These are phyloP conservation scores for Balaeniceps rex DNA, from an alignment of 2,113 vertebrate species.

Conservation along the genomic window DNA sequence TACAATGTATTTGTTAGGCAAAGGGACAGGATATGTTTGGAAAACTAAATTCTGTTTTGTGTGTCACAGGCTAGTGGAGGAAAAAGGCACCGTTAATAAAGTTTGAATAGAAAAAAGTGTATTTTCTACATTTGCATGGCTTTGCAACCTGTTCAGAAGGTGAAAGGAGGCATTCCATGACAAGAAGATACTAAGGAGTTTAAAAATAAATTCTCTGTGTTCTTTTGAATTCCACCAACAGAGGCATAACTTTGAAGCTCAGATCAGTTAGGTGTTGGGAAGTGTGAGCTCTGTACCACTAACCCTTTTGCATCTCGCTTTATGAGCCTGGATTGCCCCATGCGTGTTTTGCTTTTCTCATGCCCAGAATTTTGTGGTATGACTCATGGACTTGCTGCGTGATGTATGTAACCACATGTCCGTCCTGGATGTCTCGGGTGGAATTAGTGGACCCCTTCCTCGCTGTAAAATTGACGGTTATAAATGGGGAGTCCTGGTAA, in stretches of 20 bases:
- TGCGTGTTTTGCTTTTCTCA: not conserved
- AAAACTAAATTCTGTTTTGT: not conserved
- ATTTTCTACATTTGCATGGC: not conserved
- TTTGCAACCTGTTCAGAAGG: not conserved
- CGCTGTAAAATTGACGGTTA: not conserved
- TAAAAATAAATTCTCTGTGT: not conserved
- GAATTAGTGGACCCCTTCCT: not conserved
- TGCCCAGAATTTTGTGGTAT: not conserved
- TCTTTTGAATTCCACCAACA: not conserved
- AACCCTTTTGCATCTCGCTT: not conserved
- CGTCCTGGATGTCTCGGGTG: not conserved
- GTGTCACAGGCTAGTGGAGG: not conserved
- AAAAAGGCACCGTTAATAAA: not conserved
- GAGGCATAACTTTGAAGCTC: not conserved
- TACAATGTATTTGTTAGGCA: not conserved
- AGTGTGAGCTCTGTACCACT: not conserved
- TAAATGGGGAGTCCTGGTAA: not conserved
- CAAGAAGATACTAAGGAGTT: not conserved
- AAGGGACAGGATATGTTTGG: not conserved
- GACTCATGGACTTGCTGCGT: not conserved
- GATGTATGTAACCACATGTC: not conserved
- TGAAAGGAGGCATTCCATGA: not conserved
- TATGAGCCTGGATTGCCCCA: not conserved
- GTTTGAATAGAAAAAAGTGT: not conserved
- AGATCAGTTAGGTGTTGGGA: not conserved